Evolutionary conservation across 2,113 vertebrate genomes (phyloP).

Genomic region (Eublepharis macularius): DNA sequence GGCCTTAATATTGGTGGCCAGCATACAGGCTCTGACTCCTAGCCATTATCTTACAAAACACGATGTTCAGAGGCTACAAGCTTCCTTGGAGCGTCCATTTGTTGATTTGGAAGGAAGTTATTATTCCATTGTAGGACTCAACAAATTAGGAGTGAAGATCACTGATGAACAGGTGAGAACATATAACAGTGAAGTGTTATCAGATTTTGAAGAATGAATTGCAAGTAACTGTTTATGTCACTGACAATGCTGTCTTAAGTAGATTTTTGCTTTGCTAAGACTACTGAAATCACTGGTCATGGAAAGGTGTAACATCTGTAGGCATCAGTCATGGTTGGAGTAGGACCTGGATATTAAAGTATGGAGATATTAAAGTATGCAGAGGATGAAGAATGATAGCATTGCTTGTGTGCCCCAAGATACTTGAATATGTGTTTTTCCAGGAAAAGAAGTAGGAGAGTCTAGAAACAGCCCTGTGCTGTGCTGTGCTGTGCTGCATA

Average conservation of each 20-base stretch:
- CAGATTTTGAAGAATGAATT: background rate
- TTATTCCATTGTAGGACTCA: constrained; percentile 86
- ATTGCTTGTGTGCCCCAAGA: background rate
- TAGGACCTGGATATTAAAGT: background rate
- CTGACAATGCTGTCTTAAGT: background rate
- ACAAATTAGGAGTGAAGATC: constrained; percentile 79
- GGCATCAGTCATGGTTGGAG: background rate
- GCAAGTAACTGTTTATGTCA: background rate
- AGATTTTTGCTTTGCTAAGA: no score
- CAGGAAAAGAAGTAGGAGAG: background rate
- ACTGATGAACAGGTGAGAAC: constrained; percentile 84
- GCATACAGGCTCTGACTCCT: constrained; percentile 80
- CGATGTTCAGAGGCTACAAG: constrained; percentile 87
- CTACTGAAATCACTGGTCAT: no score
- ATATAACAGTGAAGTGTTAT: background rate
- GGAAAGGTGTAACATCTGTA: no score
- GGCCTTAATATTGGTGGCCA: constrained; percentile 69
- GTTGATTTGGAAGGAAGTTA: constrained; percentile 85
- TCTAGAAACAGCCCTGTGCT: background rate
- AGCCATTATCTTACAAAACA: constrained; percentile 84
- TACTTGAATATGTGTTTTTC: background rate
- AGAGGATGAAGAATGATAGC: background rate
- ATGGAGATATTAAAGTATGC: background rate
- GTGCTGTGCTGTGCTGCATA: background rate
- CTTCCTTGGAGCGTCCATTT: constrained; percentile 81